phyloP scores from a whole-genome alignment of 64 coral and sea anemone species.

The Montipora efflorescens region DNA sequence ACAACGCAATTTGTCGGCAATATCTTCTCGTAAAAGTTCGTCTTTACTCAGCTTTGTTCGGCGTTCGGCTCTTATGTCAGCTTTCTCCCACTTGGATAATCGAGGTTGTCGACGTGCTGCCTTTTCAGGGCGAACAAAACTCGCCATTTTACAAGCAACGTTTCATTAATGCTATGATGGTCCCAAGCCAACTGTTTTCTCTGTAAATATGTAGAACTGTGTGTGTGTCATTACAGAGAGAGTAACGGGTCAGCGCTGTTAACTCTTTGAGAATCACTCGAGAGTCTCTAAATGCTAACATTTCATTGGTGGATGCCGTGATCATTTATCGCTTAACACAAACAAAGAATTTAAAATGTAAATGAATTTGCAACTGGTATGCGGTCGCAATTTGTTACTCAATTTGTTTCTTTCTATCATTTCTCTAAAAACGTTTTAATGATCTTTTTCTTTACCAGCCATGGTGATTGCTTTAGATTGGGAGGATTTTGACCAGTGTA shows the following conservation, averaged over 20 bases:
- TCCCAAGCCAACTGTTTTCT: not conserved
- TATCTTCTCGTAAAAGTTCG: constrained; percentile 78
- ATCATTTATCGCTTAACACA: constrained; percentile 22
- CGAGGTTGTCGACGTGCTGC: not conserved
- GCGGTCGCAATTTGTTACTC: not conserved
- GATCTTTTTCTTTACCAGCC: too few relatives aligned
- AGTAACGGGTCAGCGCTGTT: not conserved
- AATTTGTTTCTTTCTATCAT: not conserved
- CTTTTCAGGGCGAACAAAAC: constrained; percentile 79
- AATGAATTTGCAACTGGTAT: not conserved
- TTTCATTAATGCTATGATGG: not conserved
- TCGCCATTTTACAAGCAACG: constrained; percentile 54
- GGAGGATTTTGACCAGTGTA: too few relatives aligned
- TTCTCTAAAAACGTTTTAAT: not conserved
- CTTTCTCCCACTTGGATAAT: constrained; percentile 85
- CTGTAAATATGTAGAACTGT: constrained; percentile 8
- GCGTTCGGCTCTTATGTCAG: constrained; percentile 65
- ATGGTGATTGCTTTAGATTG: too few relatives aligned
- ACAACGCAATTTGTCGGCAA: constrained; percentile 85
- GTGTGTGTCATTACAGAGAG: not conserved
- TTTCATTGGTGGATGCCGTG: constrained; percentile 22
- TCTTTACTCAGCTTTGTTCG: constrained; percentile 69
- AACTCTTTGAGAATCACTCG: constrained; percentile 3
- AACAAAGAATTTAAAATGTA: constrained; percentile 27
- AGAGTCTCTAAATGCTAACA: constrained; percentile 7